Evolutionary conservation across 2,797 vertebrate species (phyloP).

Genomic region (Sorex maritimensis): DNA sequence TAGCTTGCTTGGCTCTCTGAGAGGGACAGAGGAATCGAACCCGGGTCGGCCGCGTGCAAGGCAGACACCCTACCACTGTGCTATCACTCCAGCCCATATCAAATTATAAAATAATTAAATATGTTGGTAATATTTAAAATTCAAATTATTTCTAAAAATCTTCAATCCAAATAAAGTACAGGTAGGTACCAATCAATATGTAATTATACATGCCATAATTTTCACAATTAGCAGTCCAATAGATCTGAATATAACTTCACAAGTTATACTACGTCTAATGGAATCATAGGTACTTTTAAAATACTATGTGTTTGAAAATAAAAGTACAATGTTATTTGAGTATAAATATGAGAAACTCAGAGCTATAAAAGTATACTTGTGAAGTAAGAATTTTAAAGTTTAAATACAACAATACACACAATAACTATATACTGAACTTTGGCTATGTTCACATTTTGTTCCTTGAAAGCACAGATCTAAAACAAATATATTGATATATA

Average conservation of each 20-base stretch:
- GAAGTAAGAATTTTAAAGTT: background rate
- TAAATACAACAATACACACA: background rate
- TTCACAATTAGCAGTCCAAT: too few species aligned
- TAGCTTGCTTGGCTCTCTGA: too few species aligned
- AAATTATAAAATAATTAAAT: background rate
- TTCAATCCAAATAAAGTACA: background rate
- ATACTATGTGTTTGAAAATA: background rate
- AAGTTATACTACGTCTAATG: too few species aligned
- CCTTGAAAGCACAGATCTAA: background rate
- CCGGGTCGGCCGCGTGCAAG: too few species aligned
- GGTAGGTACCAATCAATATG: background rate
- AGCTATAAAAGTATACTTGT: background rate
- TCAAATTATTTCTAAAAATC: background rate
- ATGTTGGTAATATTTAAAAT: background rate
- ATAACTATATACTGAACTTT: background rate
- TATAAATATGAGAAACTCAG: too few species aligned
- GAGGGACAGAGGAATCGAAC: too few species aligned
- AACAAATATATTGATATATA: background rate
- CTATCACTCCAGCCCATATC: too few species aligned
- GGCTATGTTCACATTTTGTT: too few species aligned
- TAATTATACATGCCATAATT: too few species aligned
- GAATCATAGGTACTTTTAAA: too few species aligned
- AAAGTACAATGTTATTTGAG: background rate
- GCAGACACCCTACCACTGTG: too few species aligned
- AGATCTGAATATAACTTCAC: too few species aligned